Evolutionary conservation across 2,888 invertebrate species (phyloP).

Genomic region (Noctua janthe): DNA sequence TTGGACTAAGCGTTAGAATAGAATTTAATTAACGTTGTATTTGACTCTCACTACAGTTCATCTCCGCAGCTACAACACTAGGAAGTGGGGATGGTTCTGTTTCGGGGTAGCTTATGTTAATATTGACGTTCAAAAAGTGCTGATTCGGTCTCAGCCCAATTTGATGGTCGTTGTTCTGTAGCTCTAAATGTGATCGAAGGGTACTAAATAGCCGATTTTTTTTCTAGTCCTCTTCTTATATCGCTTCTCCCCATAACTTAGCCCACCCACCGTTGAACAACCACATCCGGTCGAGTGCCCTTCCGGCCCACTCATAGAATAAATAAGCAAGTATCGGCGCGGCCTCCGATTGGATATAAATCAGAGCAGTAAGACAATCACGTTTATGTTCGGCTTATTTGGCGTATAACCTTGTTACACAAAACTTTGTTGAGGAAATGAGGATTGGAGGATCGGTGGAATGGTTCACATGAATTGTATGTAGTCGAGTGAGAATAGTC

Average conservation of each 20-base stretch:
- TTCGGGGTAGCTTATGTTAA: background rate
- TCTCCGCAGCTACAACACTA: background rate
- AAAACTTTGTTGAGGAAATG: conserved; percentile 20
- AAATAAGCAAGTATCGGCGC: conserved; percentile 70
- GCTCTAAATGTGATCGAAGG: background rate
- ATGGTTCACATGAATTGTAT: background rate
- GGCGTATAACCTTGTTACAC: conserved; percentile 50
- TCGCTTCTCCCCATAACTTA: conserved; percentile 4
- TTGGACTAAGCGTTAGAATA: background rate
- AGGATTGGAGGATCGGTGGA: conserved; percentile 6
- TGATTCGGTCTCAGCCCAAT: background rate
- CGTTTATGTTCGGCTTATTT: conserved; percentile 56
- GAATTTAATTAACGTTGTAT: background rate
- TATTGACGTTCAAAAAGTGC: background rate
- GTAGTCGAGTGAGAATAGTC: background rate
- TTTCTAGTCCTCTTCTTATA: background rate
- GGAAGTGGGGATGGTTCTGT: background rate
- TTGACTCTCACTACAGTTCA: background rate
- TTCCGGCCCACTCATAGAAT: conserved; percentile 72
- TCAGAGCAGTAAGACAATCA: conserved; percentile 67
- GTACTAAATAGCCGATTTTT: background rate
- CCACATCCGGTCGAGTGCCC: conserved; percentile 67
- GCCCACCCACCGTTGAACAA: conserved; percentile 21
- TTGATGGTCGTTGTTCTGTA: background rate
- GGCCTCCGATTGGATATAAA: conserved; percentile 69